Evolutionary conservation across 2,113 vertebrate genomes (phyloP), one percentile per base, ranked within the genome.

Genomic region (Eleginops maclovinus): DNA sequence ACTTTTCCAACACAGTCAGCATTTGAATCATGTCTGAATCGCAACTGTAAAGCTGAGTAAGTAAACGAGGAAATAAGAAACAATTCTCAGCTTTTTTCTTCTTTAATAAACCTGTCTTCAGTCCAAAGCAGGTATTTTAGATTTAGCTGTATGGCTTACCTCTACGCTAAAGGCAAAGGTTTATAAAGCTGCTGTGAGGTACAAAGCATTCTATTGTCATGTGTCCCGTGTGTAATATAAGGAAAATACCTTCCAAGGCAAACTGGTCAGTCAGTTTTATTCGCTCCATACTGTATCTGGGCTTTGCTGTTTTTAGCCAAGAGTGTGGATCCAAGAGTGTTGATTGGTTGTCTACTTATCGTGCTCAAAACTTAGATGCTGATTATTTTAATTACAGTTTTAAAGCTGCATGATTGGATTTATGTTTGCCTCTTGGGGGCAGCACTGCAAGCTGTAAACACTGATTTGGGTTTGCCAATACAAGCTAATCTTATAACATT

Each of bases 131-230:
- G 65, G 83, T 80, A 75, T 75, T 83, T 31, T 50, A 76, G 64
- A 60, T 71, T 72, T 43, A 69, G 56, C 74, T 67, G 40, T 70
- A 55, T 59, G 69, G 74, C 76, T 87, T 41, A 15, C 40, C 44
- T 58, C 24, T 46, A 56, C 16, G 72, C 46, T 70, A n/a, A 1
- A 44, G 85, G 64, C 53, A 60, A 84, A 72, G 55, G 74, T 89
- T 87, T 84, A 63, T 51, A 69, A 81, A 87, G 83, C 74, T 88
- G 85, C 80, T 65, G 56, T 62, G 77, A 73, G 49, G 72, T 50
- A 54, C 28, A 56, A 36, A 43, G 31, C 21, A 49, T 49, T 86
- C 86, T 78, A 70, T 67, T 84, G 61, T 61, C 50, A 44, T 49
- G 49, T 51, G 56, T 67, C 15, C 54, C 62, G 68, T 78, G 82